phyloP scores from a whole-genome alignment of 2,113 vertebrate genomes.

The Phyllostomus hastatus region DNA sequence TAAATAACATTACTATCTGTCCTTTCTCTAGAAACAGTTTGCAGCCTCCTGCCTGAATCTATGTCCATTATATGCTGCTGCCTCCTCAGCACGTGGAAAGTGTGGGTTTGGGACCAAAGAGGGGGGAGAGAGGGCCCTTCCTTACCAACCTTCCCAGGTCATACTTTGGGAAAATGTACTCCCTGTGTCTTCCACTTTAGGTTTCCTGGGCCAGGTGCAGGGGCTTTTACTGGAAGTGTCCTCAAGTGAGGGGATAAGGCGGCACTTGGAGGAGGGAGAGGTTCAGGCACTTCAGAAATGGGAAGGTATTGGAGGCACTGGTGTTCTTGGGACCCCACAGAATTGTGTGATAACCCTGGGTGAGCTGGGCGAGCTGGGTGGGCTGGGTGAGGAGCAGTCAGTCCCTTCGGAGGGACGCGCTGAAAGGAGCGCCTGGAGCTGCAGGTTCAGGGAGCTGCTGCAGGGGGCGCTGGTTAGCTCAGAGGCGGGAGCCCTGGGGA shows the following conservation, averaged over 20 bases:
- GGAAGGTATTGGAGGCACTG: not conserved
- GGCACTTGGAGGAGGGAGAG: too few relatives aligned
- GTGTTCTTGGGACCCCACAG: not conserved
- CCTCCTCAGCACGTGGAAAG: not conserved
- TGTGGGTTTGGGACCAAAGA: not conserved
- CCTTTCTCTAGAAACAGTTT: not conserved
- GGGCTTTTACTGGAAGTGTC: not conserved
- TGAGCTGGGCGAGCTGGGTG: too few relatives aligned
- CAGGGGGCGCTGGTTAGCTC: too few relatives aligned
- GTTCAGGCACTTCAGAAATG: not conserved
- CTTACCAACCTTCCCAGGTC: too few relatives aligned
- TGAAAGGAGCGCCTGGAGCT: too few relatives aligned
- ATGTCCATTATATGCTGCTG: not conserved
- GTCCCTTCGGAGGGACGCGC: too few relatives aligned
- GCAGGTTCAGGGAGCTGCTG: too few relatives aligned
- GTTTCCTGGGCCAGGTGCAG: not conserved
- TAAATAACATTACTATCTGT: not conserved
- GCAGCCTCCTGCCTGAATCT: accelerated
- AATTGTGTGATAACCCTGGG: too few relatives aligned
- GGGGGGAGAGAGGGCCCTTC: not conserved
- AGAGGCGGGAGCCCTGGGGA: too few relatives aligned
- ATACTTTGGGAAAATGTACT: not conserved
- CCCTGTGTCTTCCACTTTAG: not conserved
- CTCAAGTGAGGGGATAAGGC: not conserved
- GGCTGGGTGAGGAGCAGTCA: too few relatives aligned